These are phyloP conservation scores for Hyles euphorbiae DNA, from an alignment of 1,140 invertebrate species.

Conservation along the genomic window DNA sequence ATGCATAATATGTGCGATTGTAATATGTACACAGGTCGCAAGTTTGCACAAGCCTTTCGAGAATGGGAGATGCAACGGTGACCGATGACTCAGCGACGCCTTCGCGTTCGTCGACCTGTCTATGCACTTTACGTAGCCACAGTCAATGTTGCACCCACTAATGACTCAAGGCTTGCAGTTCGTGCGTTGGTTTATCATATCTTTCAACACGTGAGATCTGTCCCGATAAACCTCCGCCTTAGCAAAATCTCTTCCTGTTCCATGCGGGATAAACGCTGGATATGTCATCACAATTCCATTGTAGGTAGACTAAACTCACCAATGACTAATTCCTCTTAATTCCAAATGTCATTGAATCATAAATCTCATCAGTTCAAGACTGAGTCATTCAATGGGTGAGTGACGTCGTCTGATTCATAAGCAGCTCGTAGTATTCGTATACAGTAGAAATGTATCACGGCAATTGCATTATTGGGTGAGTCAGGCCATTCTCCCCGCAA, in stretches of 20 bases:
- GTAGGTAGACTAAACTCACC: too few relatives aligned
- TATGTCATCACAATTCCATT: too few relatives aligned
- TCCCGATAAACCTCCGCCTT: too few relatives aligned
- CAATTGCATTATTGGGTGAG: constrained; percentile 19
- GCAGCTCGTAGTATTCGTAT: constrained; percentile 29
- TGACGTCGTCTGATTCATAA: constrained; percentile 45
- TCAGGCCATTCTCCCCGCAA: constrained; percentile 25
- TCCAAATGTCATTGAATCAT: constrained; percentile 32
- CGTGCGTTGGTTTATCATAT: too few relatives aligned
- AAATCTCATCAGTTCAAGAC: constrained; percentile 25
- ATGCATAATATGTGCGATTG: too few relatives aligned
- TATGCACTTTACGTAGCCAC: constrained; percentile 29
- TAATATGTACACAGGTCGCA: not conserved
- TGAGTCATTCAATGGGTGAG: constrained; percentile 43
- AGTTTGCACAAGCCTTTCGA: constrained; percentile 24
- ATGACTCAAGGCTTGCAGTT: too few relatives aligned
- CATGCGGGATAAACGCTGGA: too few relatives aligned
- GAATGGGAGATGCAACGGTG: constrained; percentile 45
- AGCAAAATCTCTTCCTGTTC: too few relatives aligned
- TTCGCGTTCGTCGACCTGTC: constrained; percentile 55
- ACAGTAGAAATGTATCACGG: constrained; percentile 23
- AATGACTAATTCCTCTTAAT: not conserved
- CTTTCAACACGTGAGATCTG: too few relatives aligned
- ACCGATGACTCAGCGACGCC: constrained; percentile 55
- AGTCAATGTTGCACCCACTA: constrained; percentile 40